Conservation (phyloP, 2,113 vertebrate genomes). For the Bujurquina vittata region DNA sequence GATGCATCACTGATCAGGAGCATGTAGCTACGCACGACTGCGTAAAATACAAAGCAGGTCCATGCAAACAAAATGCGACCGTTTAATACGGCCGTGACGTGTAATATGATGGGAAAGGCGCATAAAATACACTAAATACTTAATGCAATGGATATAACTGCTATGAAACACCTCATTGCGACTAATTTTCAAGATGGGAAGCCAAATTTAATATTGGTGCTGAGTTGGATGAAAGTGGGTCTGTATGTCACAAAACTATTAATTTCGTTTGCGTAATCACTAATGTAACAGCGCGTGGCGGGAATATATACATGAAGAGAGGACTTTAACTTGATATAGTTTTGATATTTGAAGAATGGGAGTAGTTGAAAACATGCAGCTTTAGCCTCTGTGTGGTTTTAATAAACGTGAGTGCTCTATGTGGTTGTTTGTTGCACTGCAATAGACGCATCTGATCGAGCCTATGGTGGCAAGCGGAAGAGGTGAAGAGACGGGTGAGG, state of each 20-base stretch:
- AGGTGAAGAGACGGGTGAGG: conserved; percentile 57
- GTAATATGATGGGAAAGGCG: background rate
- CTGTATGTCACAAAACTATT: background rate
- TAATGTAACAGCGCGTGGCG: background rate
- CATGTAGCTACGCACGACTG: background rate
- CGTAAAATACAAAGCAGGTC: background rate
- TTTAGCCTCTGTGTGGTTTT: background rate
- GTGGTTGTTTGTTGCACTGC: background rate
- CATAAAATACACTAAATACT: background rate
- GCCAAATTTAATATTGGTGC: background rate
- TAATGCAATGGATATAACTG: background rate
- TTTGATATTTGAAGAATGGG: background rate
- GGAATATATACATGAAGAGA: background rate
- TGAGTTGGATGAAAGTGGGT: background rate
- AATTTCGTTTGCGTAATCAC: background rate
- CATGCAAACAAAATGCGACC: background rate
- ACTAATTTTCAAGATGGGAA: background rate
- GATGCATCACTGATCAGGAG: background rate
- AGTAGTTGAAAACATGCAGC: background rate
- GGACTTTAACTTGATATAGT: background rate
- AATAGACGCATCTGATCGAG: conserved; percentile 8
- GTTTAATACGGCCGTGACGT: background rate
- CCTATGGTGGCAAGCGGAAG: conserved; percentile 62
- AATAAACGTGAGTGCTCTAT: background rate
- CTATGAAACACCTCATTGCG: accelerated